Conservation (phyloP, 2,113 vertebrate genomes). For the Seriola quinqueradiata region DNA sequence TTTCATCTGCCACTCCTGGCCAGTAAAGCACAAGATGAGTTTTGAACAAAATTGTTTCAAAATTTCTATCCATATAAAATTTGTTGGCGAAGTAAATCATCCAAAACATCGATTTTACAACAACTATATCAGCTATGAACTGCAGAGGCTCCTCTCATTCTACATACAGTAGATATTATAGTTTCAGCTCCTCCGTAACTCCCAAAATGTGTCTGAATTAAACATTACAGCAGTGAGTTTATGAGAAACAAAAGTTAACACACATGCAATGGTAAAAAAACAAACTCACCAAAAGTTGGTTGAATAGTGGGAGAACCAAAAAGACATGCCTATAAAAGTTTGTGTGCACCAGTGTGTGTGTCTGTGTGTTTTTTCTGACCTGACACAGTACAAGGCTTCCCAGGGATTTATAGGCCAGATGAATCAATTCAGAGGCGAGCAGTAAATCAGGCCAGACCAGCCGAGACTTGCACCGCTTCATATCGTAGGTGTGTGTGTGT, state of each 20-base stretch:
- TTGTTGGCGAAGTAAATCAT: not conserved
- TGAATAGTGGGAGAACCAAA: not conserved
- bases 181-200: not conserved
- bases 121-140: not conserved
- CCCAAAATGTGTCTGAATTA: not conserved
- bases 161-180: not conserved
- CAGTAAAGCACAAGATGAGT: conserved; percentile 6
- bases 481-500: conserved; percentile 20
- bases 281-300: not conserved
- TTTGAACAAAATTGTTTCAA: no score
- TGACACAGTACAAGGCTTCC: conserved; percentile 43
- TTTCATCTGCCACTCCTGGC: not conserved
- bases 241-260: no score
- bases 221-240: no score
- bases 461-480: conserved; percentile 51
- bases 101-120: not conserved
- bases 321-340: not conserved
- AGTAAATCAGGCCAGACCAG: conserved; percentile 76
- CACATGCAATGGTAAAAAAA: not conserved
- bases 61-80: not conserved
- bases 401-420: conserved; percentile 63
- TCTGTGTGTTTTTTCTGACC: conserved; percentile 25
- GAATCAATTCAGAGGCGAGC: conserved; percentile 68
- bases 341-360: not conserved
- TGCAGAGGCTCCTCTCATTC: not conserved